Conservation (phyloP, 2,888 invertebrate species). For the Phengaris alcon region DNA sequence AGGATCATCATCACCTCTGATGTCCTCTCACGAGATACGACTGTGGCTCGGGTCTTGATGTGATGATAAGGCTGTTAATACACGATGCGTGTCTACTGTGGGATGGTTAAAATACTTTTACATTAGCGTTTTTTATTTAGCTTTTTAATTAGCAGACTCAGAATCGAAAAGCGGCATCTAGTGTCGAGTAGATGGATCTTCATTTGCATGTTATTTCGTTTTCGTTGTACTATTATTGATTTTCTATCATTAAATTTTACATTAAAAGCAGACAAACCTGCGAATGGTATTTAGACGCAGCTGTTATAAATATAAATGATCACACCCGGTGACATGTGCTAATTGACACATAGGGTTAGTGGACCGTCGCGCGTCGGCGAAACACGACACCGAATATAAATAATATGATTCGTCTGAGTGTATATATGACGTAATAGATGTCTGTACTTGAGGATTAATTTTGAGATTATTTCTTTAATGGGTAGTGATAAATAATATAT, state of each 20-base stretch:
- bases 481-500: too few relatives aligned
- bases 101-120: background rate
- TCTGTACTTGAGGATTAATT: background rate
- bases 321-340: slow-evolving; percentile 50
- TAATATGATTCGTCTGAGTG: slow-evolving; percentile 29
- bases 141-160: background rate
- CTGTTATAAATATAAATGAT: slow-evolving; percentile 67
- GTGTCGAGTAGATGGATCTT: background rate
- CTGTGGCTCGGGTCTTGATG: too few relatives aligned
- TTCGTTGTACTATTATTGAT: too few relatives aligned
- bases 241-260: too few relatives aligned
- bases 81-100: too few relatives aligned
- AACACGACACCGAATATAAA: slow-evolving; percentile 50
- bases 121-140: background rate
- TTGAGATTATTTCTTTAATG: background rate
- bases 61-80: too few relatives aligned
- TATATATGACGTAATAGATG: slow-evolving; percentile 17
- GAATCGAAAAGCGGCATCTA: background rate
- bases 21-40: too few relatives aligned
- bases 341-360: slow-evolving; percentile 69
- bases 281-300: slow-evolving; percentile 54
- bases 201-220: background rate
- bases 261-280: slow-evolving; percentile 46
- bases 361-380: slow-evolving; percentile 50
- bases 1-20: too few relatives aligned